Evolutionary conservation across 2,113 vertebrate species (phyloP), one percentile per base, ranked within the genome.

Genomic region (Melanostigma gelatinosum): DNA sequence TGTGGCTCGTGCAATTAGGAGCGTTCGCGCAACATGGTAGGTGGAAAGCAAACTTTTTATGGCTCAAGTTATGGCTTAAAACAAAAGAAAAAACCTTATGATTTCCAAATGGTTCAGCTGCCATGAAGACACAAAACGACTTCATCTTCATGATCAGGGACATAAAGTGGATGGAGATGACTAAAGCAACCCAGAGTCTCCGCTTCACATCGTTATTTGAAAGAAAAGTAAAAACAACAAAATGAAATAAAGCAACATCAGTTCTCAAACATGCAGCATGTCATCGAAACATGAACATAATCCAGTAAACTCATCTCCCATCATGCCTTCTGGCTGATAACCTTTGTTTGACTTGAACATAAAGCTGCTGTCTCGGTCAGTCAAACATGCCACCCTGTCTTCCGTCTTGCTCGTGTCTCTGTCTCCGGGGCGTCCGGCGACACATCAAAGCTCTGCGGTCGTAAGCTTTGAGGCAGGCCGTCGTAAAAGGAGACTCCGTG

Each of bases 21-120:
- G 83, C 79, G 6, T 40, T 75, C 0, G 75, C 89, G n/a, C 91
- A 91, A 60, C 68, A 83, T 0, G 92, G 92, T 93, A 67, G 18
- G 92, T 87, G 60, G 1, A 76, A 4, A 20, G 2, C 1, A 52
- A 50, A 36, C 20, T 15, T 8, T 16, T 24, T 3, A 15, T 24
- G 1, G 15, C 62, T 40, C 13, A 22, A 34, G 3, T 71, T 29
- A 5, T 8, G n/a, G 9, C 22, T 9, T 24, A 24, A 55, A 55
- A 24, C 13, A 16, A 46, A 29, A 29, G 29, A 3, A 29, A 29
- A 6, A 18, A 4, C 22, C 20, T 8, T 36, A 8, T 13, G 18
- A 40, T 36, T 40, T 50, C 32, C n/a, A 61, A 52, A 52, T 32
- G 54, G 4, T 42, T 8, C 32, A 75, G 18, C 79, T 69, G 71